Evolutionary conservation across 2,797 vertebrate genomes (phyloP).

Genomic region (Spinus olivaceus): DNA sequence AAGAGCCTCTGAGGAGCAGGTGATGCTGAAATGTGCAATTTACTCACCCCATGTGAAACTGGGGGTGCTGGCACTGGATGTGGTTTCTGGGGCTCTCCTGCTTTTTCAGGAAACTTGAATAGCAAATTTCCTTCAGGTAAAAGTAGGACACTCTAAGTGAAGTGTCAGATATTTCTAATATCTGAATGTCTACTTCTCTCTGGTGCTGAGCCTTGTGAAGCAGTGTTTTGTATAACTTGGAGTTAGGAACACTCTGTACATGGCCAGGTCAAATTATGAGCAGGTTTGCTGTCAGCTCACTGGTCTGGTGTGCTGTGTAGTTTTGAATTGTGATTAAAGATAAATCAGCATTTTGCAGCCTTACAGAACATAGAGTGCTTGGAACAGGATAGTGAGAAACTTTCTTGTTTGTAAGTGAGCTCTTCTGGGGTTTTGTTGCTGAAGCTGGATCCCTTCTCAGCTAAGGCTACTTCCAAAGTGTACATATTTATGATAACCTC

Average conservation of each 20-base stretch:
- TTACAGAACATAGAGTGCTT: background rate
- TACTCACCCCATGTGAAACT: background rate
- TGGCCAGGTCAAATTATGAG: background rate
- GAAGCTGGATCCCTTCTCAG: background rate
- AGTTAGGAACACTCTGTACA: fast-evolving
- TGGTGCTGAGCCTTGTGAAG: background rate
- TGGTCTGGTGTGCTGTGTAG: background rate
- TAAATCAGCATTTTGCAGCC: background rate
- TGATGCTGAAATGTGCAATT: background rate
- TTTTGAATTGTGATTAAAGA: background rate
- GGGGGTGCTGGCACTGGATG: background rate
- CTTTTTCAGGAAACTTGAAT: background rate
- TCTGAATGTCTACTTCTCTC: background rate
- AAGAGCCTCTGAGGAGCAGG: background rate
- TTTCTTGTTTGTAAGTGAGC: conserved; percentile 2
- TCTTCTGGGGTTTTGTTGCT: background rate
- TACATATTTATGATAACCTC: conserved; percentile 67
- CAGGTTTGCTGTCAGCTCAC: background rate
- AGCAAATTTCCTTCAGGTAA: background rate
- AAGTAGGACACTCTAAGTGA: background rate
- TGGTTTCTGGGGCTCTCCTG: background rate
- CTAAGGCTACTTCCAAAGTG: conserved; percentile 16
- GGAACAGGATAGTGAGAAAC: background rate
- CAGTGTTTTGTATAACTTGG: background rate
- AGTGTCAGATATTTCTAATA: background rate